Conservation (phyloP, 2,888 invertebrate genomes). For the Scotopteryx bipunctaria region DNA sequence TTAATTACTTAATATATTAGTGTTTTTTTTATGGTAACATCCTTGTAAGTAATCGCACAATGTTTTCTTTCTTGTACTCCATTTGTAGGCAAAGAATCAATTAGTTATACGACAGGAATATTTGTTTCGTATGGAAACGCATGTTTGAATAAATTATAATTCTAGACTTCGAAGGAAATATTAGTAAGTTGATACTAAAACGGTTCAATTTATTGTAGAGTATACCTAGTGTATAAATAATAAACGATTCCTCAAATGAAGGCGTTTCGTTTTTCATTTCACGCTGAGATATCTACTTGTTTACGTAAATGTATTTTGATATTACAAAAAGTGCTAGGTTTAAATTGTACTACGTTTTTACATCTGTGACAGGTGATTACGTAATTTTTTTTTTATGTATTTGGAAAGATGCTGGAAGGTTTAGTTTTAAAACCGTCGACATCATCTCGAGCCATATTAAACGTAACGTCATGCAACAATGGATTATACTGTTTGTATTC, state of each 20-base stretch:
- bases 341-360: too few species aligned
- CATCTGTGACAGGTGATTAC: too few species aligned
- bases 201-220: constrained; percentile 9
- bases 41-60: too few species aligned
- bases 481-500: constrained; percentile 49
- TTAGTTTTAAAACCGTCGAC: constrained; percentile 36
- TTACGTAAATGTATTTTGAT: constrained; percentile 1
- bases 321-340: too few species aligned
- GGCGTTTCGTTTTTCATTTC: neutral
- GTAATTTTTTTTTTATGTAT: too few species aligned
- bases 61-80: constrained; percentile 21
- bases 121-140: constrained; percentile 14
- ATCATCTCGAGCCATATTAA: constrained; percentile 49
- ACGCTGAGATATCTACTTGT: neutral
- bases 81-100: constrained; percentile 18
- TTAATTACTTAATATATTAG: too few species aligned
- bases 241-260: neutral
- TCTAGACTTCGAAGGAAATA: constrained; percentile 14
- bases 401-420: constrained; percentile 22
- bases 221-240: neutral
- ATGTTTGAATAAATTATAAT: constrained; percentile 21
- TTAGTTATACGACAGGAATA: constrained; percentile 10
- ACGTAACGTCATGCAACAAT: constrained; percentile 51
- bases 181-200: constrained; percentile 19
- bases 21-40: too few species aligned